Conservation (phyloP, 2,113 vertebrate genomes). For the Silurus meridionalis region DNA sequence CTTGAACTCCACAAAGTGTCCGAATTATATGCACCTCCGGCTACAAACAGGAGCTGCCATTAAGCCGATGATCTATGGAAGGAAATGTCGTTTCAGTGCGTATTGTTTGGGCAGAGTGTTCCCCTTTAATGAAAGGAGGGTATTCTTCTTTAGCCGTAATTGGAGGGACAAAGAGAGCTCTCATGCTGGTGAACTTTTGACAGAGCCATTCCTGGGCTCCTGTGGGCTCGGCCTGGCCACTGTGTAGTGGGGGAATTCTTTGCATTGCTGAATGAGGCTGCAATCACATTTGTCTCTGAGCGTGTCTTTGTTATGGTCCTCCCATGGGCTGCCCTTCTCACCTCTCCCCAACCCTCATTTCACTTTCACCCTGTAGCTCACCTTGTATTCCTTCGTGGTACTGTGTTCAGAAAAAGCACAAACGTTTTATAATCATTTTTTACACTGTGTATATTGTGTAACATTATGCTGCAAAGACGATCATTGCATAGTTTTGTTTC, state of each 20-base stretch:
- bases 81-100: slow-evolving; percentile 58
- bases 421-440: neutral
- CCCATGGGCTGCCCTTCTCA: slow-evolving; percentile 50
- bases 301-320: slow-evolving; percentile 55
- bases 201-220: slow-evolving; percentile 66
- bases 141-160: slow-evolving; percentile 57
- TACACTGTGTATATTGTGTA: neutral
- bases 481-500: neutral
- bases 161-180: slow-evolving; percentile 67
- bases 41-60: slow-evolving; percentile 31
- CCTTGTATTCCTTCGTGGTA: slow-evolving; percentile 7
- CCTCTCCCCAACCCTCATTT: slow-evolving; percentile 31
- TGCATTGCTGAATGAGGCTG: slow-evolving; percentile 70
- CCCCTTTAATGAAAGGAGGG: slow-evolving; percentile 61
- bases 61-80: slow-evolving; percentile 35
- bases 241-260: slow-evolving; percentile 71
- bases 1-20: slow-evolving; percentile 4
- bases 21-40: slow-evolving; percentile 12
- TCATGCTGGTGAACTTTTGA: slow-evolving; percentile 76
- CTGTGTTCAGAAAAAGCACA: neutral
- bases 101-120: slow-evolving; percentile 64
- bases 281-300: slow-evolving; percentile 59
- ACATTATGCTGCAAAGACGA: neutral
- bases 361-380: slow-evolving; percentile 15
- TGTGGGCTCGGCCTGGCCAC: slow-evolving; percentile 46